phyloP scores from a whole-genome alignment of 2,888 invertebrate species.

The Heterodera filipjevi region DNA sequence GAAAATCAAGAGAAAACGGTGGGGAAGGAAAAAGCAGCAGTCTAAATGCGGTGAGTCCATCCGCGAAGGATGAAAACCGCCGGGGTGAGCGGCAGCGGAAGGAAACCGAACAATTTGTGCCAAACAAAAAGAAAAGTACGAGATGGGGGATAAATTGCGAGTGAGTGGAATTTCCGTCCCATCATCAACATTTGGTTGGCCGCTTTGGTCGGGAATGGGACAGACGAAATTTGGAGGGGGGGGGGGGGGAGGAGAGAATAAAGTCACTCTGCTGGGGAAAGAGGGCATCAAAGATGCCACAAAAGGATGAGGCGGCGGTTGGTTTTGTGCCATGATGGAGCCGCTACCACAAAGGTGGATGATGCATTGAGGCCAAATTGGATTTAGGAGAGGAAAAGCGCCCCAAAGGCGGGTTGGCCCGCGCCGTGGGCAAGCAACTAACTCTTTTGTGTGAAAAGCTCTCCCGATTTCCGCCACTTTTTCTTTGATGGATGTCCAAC shows the following conservation, averaged over 20 bases:
- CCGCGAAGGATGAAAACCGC: neutral
- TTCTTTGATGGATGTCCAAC: neutral
- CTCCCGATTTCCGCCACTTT: slow-evolving; percentile 14
- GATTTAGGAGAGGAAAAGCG: neutral
- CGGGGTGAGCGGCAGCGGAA: neutral
- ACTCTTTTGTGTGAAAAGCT: slow-evolving; percentile 14
- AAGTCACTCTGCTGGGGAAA: neutral
- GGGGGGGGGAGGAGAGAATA: neutral
- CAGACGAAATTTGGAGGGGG: neutral
- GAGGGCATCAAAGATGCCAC: too few species aligned
- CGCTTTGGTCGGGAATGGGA: slow-evolving; percentile 2
- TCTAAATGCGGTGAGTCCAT: too few species aligned
- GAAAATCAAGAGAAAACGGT: neutral
- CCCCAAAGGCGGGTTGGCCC: neutral
- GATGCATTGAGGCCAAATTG: neutral
- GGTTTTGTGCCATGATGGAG: neutral
- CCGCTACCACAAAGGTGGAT: neutral
- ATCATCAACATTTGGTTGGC: neutral
- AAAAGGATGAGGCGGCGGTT: neutral
- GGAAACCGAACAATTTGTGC: slow-evolving; percentile 21
- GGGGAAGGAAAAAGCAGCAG: neutral
- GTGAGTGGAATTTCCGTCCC: slow-evolving; percentile 21
- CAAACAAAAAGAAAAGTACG: slow-evolving; percentile 2
- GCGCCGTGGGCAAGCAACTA: neutral
- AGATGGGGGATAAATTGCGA: neutral